Conservation (phyloP, 1,140 invertebrate genomes). For the Drosophila teissieri region DNA sequence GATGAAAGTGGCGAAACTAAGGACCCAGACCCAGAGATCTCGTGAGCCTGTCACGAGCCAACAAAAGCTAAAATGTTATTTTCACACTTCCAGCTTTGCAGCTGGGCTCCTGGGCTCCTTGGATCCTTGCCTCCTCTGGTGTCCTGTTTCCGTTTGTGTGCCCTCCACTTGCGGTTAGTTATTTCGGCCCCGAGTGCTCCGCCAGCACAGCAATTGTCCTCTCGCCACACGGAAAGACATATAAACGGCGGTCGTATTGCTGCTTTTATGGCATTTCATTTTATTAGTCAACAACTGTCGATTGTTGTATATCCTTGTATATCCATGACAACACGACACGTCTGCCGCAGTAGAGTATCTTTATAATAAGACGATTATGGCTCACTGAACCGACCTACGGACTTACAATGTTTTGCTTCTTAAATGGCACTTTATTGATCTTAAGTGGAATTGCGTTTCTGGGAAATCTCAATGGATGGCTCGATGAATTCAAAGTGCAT, state of each 20-base stretch:
- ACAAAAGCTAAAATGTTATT: constrained; percentile 75
- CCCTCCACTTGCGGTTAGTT: constrained; percentile 73
- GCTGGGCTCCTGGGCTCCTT: constrained; percentile 11
- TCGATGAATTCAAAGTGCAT: background rate
- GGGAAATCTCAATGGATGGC: background rate
- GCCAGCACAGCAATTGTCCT: constrained; percentile 20
- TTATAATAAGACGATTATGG: constrained; percentile 42
- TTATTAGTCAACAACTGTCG: constrained; percentile 42
- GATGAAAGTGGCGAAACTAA: constrained; percentile 29
- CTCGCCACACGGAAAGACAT: background rate
- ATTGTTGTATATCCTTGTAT: constrained; percentile 32
- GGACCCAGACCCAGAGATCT: constrained; percentile 16
- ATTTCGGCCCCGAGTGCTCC: constrained; percentile 54
- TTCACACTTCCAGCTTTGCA: constrained; percentile 68
- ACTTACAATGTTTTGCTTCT: constrained; percentile 7
- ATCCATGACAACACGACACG: constrained; percentile 38
- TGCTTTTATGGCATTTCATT: constrained; percentile 24
- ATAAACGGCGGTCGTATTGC: constrained; percentile 21
- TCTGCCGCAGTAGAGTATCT: constrained; percentile 34
- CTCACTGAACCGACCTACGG: constrained; percentile 29
- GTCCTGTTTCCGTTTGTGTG: constrained; percentile 42
- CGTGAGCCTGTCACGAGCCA: constrained; percentile 28
- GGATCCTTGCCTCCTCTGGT: background rate
- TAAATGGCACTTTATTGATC: constrained; percentile 1
- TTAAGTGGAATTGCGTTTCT: constrained; percentile 9